Base-by-base conservation (phyloP, 2,113 vertebrate genomes). In the Heterotilapia buettikoferi region DNA sequence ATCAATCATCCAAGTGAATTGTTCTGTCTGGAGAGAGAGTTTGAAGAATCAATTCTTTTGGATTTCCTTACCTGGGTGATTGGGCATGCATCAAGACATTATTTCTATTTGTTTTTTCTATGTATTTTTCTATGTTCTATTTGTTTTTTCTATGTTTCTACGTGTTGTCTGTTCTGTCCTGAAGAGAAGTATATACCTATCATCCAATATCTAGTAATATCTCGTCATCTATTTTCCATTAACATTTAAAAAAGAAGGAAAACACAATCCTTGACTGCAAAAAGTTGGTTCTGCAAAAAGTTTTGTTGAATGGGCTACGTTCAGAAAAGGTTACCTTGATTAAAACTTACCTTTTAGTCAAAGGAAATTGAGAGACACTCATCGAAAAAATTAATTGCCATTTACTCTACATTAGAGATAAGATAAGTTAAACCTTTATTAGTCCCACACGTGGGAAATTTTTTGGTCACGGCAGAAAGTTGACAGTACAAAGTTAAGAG, bases 261-360 rank as follows among this genome's bases (percentile, higher is more conserved):
- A 90, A 78, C n/a, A 86, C 84, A 66, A 80, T 83, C 85, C 73
- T 88, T 93, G 84, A 88, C 88, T 33, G 57, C 57, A 61, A 61
- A 61, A 33, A 0, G 82, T 91, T 83, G 36, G 29, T 66, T 87
- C 26, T 79, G 19, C 31, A 33, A 71, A 52, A 53, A 76, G 57
- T 80, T 90, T 90, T 92, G 86, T 89, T 91, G 47, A 89, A 89
- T 85, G 45, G 36, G 71, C 18, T 56, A 26, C 13, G 84, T 90
- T 93, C 88, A 63, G 38, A 83, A 87, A 91, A 66, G 6, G 19
- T 68, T 68, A 68, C 13, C 63, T 66, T 63, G 16, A 63, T 16
- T n/a, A n/a, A 63, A 19, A 63, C 31, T 2, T 71, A 24, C 2
- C 1, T 43, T 68, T 71, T 79, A 24, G 71, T 59, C 9, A 66